These are phyloP conservation scores for Antrozous pallidus DNA, from an alignment of 2,797 vertebrate genomes.

Conservation along the genomic window DNA sequence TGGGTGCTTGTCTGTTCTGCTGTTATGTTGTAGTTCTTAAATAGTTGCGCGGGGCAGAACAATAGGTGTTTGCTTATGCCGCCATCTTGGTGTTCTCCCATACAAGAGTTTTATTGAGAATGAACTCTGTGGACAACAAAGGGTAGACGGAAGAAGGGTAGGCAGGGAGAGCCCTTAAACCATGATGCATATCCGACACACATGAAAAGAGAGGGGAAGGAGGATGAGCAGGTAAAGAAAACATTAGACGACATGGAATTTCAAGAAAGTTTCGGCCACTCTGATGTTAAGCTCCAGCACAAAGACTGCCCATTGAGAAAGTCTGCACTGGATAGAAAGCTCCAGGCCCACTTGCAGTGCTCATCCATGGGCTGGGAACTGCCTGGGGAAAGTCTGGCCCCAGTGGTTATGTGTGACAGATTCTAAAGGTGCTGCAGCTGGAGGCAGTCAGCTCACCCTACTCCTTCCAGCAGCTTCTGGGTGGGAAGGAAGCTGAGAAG, in stretches of 20 bases:
- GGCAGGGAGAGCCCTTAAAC: not conserved
- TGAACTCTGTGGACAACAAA: not conserved
- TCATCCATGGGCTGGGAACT: not conserved
- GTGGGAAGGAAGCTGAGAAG: not conserved
- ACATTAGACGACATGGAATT: not conserved
- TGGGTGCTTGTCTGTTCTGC: too few relatives aligned
- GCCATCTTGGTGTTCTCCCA: too few relatives aligned
- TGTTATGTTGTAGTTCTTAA: too few relatives aligned
- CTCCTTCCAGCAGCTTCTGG: not conserved
- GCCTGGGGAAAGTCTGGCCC: not conserved
- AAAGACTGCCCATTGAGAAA: not conserved
- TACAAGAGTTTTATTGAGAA: not conserved
- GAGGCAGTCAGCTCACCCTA: not conserved
- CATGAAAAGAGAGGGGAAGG: not conserved
- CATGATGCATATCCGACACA: not conserved
- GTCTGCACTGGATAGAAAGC: not conserved
- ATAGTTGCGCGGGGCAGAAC: too few relatives aligned
- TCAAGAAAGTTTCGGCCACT: not conserved
- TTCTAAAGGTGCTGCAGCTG: not conserved
- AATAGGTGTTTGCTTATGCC: too few relatives aligned
- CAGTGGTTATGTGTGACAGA: not conserved
- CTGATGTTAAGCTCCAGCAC: not conserved
- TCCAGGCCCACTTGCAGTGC: not conserved
- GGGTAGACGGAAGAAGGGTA: not conserved
- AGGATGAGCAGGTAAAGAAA: not conserved